Conservation (phyloP, 1,140 invertebrate genomes). For the Drosophila varians region DNA sequence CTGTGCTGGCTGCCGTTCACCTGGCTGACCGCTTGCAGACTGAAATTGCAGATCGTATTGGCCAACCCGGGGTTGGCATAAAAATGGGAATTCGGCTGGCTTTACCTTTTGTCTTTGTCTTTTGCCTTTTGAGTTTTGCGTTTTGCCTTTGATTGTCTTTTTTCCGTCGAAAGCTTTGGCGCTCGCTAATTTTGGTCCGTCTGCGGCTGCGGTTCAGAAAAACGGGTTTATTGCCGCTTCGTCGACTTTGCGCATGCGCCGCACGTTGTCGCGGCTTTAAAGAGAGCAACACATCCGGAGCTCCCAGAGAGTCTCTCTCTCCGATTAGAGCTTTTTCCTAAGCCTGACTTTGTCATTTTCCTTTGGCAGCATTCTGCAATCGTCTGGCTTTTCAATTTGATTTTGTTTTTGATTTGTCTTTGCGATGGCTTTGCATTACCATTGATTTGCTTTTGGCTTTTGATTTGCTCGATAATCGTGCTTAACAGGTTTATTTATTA, state of each 20-base stretch:
- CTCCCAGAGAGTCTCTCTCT: not conserved
- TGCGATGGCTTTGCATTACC: constrained; percentile 13
- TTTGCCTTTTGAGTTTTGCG: constrained; percentile 20
- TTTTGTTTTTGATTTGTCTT: constrained; percentile 9
- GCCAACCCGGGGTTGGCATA: constrained; percentile 74
- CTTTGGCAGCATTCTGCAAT: constrained; percentile 61
- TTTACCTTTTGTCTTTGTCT: constrained; percentile 40
- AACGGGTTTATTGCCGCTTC: constrained; percentile 72
- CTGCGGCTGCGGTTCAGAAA: constrained; percentile 46
- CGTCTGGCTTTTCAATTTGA: constrained; percentile 27
- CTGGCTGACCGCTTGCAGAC: constrained; percentile 82
- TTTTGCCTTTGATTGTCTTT: constrained; percentile 41
- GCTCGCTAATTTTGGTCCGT: constrained; percentile 72
- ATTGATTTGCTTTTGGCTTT: constrained; percentile 23
- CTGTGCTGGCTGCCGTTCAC: constrained; percentile 78
- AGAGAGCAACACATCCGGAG: constrained; percentile 13
- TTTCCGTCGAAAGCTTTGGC: constrained; percentile 43
- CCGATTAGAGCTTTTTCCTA: constrained; percentile 5
- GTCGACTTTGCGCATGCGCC: constrained; percentile 65
- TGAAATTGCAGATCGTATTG: constrained; percentile 81
- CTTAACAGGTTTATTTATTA: constrained; percentile 67
- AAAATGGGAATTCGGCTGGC: constrained; percentile 56
- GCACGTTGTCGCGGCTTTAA: constrained; percentile 27
- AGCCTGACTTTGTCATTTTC: constrained; percentile 52
- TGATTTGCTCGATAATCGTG: constrained; percentile 51